Percentiles rank a stretch among this genome's conserved stretches.
Conservation (phyloP, 92 coral and sea anemone species). For the Zoanthus gigantus region DNA sequence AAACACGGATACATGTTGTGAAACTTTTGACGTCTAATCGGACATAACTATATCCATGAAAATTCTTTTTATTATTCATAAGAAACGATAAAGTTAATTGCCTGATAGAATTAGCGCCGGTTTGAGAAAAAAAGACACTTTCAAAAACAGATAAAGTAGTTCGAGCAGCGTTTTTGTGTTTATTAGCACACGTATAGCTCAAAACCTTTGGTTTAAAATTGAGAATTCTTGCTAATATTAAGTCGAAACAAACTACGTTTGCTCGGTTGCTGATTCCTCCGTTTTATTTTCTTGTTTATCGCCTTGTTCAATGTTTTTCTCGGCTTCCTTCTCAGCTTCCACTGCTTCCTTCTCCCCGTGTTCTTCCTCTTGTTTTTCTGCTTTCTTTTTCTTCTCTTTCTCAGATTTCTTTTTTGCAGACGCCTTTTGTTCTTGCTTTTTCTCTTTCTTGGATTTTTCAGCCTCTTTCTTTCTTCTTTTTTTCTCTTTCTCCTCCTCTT, state of each 20-base stretch:
- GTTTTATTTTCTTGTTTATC: conserved; percentile 8
- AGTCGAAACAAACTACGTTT: conserved; percentile 15
- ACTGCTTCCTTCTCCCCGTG: conserved; percentile 14
- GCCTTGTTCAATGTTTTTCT: neutral
- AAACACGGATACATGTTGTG: too few relatives aligned
- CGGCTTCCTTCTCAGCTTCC: neutral
- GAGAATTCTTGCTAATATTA: neutral
- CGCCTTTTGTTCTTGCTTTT: conserved; percentile 1
- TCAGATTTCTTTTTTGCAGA: conserved; percentile 1
- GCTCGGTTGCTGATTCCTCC: conserved; percentile 18
- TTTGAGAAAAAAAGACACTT: too few relatives aligned
- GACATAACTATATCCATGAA: too few relatives aligned
- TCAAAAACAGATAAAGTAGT: neutral
- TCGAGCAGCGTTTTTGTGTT: neutral
- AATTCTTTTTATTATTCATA: too few relatives aligned
- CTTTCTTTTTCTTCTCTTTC: neutral
- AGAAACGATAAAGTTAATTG: too few relatives aligned
- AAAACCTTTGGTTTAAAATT: neutral
- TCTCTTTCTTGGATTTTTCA: neutral
- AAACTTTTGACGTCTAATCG: too few relatives aligned
- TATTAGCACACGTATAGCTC: neutral
- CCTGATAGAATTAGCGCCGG: too few relatives aligned
- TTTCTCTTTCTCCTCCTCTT: neutral
- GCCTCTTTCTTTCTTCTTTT: neutral
- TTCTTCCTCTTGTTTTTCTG: conserved; percentile 13